Base-by-base conservation (phyloP, 2,888 invertebrate species). In the Gasteruption jaculator region DNA sequence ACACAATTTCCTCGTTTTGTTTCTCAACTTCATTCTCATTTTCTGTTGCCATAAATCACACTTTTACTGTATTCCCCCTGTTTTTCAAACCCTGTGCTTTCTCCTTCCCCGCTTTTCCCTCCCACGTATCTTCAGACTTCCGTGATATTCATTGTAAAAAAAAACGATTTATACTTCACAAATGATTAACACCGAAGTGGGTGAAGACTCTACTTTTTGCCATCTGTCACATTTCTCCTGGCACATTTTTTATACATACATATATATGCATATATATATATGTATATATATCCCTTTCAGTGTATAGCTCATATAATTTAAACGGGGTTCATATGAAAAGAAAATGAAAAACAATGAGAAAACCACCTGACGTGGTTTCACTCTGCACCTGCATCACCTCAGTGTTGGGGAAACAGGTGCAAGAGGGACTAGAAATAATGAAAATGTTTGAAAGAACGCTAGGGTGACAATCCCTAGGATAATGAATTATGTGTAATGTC, bases 1-100 rank as follows among this genome's bases (percentile, higher is more conserved):
- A 44, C 43, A 42, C 32, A 41, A 41, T 44, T 33, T 42, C 38
- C 39, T 20, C 3, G 26, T 21, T 35, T 27, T 40, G 26, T 21
- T 10, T 11, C 8, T 40, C 11, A 19, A 12, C 18, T 21, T 29
- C 10, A 22, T 6, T 30, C 20, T 16, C 27, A 20, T 5, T 14
- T 21, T 5, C 15, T 14, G 3, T 22, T 4, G 37, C n/a, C n/a
- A n/a, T n/a, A n/a, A n/a, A n/a, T n/a, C n/a, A n/a, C n/a, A n/a
- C n/a, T 20, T 29, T 14, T 2, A 41, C 29, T 18, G 12, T 21
- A 24, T 26, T 25, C 16, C 19, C 36, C 25, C 36, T 22, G n/a
- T 24, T 25, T 16, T 35, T 24, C 34, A 7, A n/a, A 18, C 18
- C 31, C 15, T 14, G 14, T 15, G 16, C 8, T 15, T 14, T n/a